Percentiles rank a stretch among this genome's conserved stretches.
Conservation (phyloP, 2,797 vertebrate species). For the Gorsachius magnificus region DNA sequence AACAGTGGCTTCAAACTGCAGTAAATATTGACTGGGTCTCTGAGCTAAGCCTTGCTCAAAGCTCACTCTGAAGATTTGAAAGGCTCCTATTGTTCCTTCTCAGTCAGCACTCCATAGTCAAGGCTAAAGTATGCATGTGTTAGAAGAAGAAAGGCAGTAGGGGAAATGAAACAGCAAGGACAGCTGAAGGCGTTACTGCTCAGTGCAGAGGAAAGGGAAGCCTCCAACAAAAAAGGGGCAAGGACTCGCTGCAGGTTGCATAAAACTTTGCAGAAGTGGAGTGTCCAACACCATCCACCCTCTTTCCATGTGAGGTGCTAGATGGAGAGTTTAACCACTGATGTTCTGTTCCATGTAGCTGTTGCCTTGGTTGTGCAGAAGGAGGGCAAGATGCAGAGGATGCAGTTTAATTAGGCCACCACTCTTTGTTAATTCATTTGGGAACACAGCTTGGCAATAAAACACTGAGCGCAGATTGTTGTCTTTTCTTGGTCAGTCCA, state of each 20-base stretch:
- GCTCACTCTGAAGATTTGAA: slow-evolving; percentile 78
- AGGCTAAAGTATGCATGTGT: slow-evolving; percentile 83
- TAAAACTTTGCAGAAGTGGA: slow-evolving; percentile 42
- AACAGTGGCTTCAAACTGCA: slow-evolving; percentile 76
- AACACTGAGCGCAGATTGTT: neutral
- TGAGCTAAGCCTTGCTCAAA: slow-evolving; percentile 73
- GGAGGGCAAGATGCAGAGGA: neutral
- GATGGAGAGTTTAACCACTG: neutral
- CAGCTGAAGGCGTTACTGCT: slow-evolving; percentile 73
- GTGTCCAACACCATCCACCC: neutral
- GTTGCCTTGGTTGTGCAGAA: neutral
- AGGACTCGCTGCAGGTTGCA: slow-evolving; percentile 41
- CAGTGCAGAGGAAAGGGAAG: slow-evolving; percentile 60
- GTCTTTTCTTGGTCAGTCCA: neutral
- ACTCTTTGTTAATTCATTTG: neutral
- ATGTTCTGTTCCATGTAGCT: neutral
- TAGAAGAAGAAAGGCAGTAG: slow-evolving; percentile 73
- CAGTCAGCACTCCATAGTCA: slow-evolving; percentile 78
- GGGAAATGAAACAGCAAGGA: slow-evolving; percentile 71
- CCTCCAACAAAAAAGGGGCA: slow-evolving; percentile 63
- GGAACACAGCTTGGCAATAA: neutral
- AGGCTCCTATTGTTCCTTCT: slow-evolving; percentile 86
- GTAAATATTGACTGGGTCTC: slow-evolving; percentile 82
- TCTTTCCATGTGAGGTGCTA: neutral
- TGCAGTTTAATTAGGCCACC: neutral